phyloP scores from a whole-genome alignment of 2,113 vertebrate genomes.

The Vulpes vulpes region DNA sequence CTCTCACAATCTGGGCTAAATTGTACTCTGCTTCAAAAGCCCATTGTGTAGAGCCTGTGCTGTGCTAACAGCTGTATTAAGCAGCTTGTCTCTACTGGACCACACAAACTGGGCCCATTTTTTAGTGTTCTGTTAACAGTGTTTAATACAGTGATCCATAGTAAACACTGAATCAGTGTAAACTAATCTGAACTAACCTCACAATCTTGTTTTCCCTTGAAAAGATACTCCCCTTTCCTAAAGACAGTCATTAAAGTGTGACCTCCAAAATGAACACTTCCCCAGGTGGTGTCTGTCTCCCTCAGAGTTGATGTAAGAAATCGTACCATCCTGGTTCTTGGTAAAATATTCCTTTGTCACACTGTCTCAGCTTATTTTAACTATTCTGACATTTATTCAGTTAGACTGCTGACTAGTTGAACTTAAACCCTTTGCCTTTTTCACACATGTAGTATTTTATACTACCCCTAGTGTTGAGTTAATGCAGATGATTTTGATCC shows the following conservation, averaged over 20 bases:
- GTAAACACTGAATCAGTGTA: not conserved
- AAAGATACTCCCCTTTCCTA: not conserved
- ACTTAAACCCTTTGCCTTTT: not conserved
- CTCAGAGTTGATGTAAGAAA: not conserved
- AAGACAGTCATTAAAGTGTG: not conserved
- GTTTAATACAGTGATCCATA: not conserved
- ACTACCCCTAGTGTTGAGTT: not conserved
- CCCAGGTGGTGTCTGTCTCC: not conserved
- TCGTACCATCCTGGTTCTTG: not conserved
- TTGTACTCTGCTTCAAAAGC: not conserved
- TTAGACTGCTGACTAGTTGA: not conserved
- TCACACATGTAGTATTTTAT: not conserved
- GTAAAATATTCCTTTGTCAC: not conserved
- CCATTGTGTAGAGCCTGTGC: not conserved
- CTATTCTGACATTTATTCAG: not conserved
- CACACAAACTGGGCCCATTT: not conserved
- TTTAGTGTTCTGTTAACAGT: not conserved
- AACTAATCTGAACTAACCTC: conserved; percentile 3
- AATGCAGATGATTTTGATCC: not conserved
- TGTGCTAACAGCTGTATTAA: not conserved
- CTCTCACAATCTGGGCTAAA: not conserved
- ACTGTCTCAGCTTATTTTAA: not conserved
- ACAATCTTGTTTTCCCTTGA: not conserved
- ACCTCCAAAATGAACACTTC: not conserved
- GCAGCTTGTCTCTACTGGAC: not conserved